Conservation (phyloP, 2,113 vertebrate species). For the Meriones unguiculatus region DNA sequence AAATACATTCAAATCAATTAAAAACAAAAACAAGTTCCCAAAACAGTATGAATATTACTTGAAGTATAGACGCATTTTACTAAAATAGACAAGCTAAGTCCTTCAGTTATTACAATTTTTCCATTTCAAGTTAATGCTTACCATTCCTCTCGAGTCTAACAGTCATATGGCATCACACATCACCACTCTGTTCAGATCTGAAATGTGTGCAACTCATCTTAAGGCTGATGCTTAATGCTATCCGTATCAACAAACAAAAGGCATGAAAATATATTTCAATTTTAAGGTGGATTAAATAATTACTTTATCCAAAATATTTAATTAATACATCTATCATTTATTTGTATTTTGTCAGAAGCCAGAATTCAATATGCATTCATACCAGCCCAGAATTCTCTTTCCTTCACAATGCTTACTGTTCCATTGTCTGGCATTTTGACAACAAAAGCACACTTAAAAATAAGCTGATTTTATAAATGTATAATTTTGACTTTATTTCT, state of each 20-base stretch:
- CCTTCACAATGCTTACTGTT: slow-evolving; percentile 51
- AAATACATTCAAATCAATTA: slow-evolving; percentile 67
- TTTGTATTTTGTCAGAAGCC: slow-evolving; percentile 54
- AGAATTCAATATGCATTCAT: slow-evolving; percentile 36
- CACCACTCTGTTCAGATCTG: slow-evolving; percentile 12
- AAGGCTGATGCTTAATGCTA: slow-evolving; percentile 72
- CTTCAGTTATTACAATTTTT: background rate
- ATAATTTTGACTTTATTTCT: slow-evolving; percentile 87
- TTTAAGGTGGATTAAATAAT: slow-evolving; percentile 60
- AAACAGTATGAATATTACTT: slow-evolving; percentile 82
- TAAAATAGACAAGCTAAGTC: slow-evolving; percentile 41
- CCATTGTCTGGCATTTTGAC: slow-evolving; percentile 43
- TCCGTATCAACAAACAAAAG: slow-evolving; percentile 66
- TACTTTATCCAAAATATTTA: slow-evolving; percentile 68
- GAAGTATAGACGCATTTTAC: slow-evolving; percentile 75
- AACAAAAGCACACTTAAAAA: slow-evolving; percentile 75
- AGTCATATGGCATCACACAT: slow-evolving; percentile 68
- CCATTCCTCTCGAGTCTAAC: slow-evolving; percentile 77
- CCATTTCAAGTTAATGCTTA: slow-evolving; percentile 67
- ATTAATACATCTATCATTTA: slow-evolving; percentile 48
- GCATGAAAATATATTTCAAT: slow-evolving; percentile 65
- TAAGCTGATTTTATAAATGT: slow-evolving; percentile 84
- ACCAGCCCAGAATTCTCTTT: slow-evolving; percentile 9
- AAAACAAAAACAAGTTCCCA: slow-evolving; percentile 69
- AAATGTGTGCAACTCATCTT: slow-evolving; percentile 63